Percentiles rank a stretch among this genome's conserved stretches.
Conservation (phyloP, 2,888 invertebrate genomes). For the Melikaiella ostensackeni region DNA sequence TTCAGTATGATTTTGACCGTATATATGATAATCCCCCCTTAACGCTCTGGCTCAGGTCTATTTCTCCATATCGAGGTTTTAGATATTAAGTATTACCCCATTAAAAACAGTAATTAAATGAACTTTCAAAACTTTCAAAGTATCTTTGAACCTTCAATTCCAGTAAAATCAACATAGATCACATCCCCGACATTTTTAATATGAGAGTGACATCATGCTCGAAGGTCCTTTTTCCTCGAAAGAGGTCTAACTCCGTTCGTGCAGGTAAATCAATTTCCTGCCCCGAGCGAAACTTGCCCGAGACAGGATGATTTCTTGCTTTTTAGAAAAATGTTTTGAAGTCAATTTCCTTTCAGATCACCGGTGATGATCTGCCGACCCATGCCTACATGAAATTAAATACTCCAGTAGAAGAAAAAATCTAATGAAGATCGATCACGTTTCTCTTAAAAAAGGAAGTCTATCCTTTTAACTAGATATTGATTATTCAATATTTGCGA, state of each 20-base stretch:
- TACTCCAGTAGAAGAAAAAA: background rate
- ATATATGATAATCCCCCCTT: too few relatives aligned
- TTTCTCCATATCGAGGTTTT: too few relatives aligned
- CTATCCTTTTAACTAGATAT: too few relatives aligned
- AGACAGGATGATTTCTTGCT: slow-evolving; percentile 22
- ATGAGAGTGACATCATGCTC: background rate
- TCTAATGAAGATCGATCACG: background rate
- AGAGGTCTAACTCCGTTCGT: slow-evolving; percentile 11
- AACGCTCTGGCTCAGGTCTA: too few relatives aligned
- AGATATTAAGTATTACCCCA: too few relatives aligned
- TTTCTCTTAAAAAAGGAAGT: background rate
- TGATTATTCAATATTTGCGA: too few relatives aligned
- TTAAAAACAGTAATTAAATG: background rate
- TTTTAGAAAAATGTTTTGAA: slow-evolving; percentile 17
- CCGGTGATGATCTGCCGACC: background rate
- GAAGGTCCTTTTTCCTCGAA: background rate
- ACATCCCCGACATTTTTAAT: slow-evolving; percentile 7
- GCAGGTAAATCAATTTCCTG: slow-evolving; percentile 29
- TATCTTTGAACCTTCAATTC: background rate
- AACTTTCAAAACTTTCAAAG: background rate
- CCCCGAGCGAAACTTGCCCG: background rate
- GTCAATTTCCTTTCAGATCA: slow-evolving; percentile 17
- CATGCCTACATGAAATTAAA: background rate
- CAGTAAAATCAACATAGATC: background rate
- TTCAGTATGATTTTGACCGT: too few relatives aligned